Base-by-base conservation (phyloP, 2,797 vertebrate genomes). In the Etheostoma nigrum region DNA sequence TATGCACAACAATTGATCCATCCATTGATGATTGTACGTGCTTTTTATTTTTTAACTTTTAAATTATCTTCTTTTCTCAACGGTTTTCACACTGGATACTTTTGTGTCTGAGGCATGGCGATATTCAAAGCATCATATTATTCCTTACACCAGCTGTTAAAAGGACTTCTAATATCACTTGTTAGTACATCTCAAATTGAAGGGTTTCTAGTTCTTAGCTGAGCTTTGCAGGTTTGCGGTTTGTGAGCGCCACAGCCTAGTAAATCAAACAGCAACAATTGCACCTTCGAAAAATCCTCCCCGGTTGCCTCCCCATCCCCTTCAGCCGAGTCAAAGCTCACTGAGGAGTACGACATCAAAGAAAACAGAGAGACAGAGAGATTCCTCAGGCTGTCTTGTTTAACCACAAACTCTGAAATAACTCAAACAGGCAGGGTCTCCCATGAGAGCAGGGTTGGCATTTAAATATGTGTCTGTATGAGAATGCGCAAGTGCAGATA, bases 341-440 rank as follows among this genome's bases (percentile, higher is more conserved):
- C 62, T 4, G 82, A 84, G 79, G 80, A 86, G 67, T n/a, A 54
- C 10, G 84, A 84, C 84, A 82, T 88, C 85, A 88, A 82, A 83
- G 87, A 78, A 85, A 86, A 82, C 80, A 85, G 76, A 85, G 21
- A 82, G 72, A 80, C 80, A 65, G 82, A 84, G 65, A 77, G 88
- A 86, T 57, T 88, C 90, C 82, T 88, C 68, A 0, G 85, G 88
- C 86, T 86, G 83, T 84, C 86, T 80, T 86, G 75, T 86, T 89
- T 86, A 86, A 90, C 86, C 87, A 80, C 44, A 27, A 88, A 90
- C 79, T 90, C 79, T 89, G 88, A 92, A 88, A 89, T 91, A 92
- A 92, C 85, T 82, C 75, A 89, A 87, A 88, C 78, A 73, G 90
- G 78, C 87, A 91, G 79, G 52, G 60, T 86, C 79, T 88, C 87